Evolutionary conservation across 2,797 vertebrate species (phyloP), one percentile per base, ranked within the genome.

Genomic region (Lacerta bilineata): DNA sequence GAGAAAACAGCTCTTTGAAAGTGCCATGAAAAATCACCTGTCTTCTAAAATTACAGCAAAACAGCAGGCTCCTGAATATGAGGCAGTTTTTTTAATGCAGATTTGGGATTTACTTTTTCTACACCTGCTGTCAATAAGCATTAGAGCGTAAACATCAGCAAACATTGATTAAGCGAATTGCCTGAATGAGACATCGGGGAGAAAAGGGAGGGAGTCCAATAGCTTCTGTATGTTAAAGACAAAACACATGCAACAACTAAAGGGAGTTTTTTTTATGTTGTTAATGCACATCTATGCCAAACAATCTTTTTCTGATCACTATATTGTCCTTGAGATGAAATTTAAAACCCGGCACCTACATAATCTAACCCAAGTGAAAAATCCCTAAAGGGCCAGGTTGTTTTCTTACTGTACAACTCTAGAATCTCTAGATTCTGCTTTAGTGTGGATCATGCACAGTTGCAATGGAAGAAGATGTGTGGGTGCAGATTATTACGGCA

Each of bases 101-200:
- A 96, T 94, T 36, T 91, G 91, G 55, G 83, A 94, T 95, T 94
- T 92, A 90, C 90, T 93, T 92, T 91, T 92, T 90, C 88, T 92
- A 84, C 93, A 95, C 94, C 95, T 96, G 94, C 96, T 96, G 95
- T 96, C 95, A 91, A 90, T 91, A 95, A 88, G 85, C 94, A 94
- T 96, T 96, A 96, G 91, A 96, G 88, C 93, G 94, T 94, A 96
- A 96, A 95, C 92, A 95, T 92, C 87, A 94, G 88, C 94, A 97
- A 96, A 95, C 94, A 96, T 83, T 96, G 95, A 96, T 97, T 96
- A 97, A 97, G 86, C 92, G 90, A 93, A 94, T 96, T 95, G 92
- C 94, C 88, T 91, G 95, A 95, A 95, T 92, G 91, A 95, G 95
- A 93, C 91, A 91, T 93, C 90, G 93, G 84, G 79, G 46, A 78